Base-by-base conservation (phyloP, 2,888 invertebrate genomes). In the Himalopsyche kuldschensis region DNA sequence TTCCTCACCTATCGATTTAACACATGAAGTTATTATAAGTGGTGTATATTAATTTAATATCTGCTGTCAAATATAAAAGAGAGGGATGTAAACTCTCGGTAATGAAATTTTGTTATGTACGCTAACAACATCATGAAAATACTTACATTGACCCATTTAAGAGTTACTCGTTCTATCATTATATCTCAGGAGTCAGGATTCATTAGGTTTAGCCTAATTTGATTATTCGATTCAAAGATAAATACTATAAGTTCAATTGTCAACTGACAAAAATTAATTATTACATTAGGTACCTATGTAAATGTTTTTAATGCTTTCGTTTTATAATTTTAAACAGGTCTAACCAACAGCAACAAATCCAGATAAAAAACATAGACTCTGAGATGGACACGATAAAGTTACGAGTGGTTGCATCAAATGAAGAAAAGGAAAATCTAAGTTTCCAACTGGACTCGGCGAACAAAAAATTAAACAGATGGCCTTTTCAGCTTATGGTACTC, bases 401-500 rank as follows among this genome's bases (percentile, higher is more conserved):
- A 31, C 81, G 79, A 77, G 69, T 79, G 20, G 82, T 69, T 48
- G 80, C 82, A 4, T 48, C 82, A n/a, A 35, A 63, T 4, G 75
- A 75, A 63, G 79, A 84, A 76, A 63, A 85, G 20, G 78, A 83
- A 24, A 63, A 80, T n/a, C 46, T 86, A 69, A 84, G 75, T 20
- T 30, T 17, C 10, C 82, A 85, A 78, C 30, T 86, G 20, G 46
- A 48, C 41, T 63, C 48, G 3, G 76, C 78, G 11, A 79, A 84
- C 11, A 81, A 83, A 46, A 84, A 85, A 77, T 32, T 86, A 10
- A 83, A 83, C 27, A 82, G 79, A 78, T 86, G 86, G 86, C 86
- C 86, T 24, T 85, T 85, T 69, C 78, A 81, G 46, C 47, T 80
- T 10, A 47, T 78, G 11, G 24, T 79, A 4, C 69, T 80, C 3